phyloP scores from a whole-genome alignment of 2,888 invertebrate genomes.

The Cephus pygmeus region DNA sequence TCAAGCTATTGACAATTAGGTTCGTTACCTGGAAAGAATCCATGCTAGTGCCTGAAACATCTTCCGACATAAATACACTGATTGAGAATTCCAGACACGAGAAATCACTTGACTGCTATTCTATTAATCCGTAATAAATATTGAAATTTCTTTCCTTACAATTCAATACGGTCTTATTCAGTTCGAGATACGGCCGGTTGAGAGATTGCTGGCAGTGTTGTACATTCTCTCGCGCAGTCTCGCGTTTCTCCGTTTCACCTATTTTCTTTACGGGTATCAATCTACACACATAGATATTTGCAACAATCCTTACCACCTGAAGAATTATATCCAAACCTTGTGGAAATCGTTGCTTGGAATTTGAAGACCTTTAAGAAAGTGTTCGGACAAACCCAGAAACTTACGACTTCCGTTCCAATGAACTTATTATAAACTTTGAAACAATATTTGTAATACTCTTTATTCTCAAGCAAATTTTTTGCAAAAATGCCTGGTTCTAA shows the following conservation, averaged over 20 bases:
- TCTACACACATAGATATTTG: not conserved
- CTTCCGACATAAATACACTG: slow-evolving; percentile 32
- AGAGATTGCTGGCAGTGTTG: not conserved
- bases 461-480: not conserved
- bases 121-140: not conserved
- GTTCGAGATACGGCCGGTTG: not conserved
- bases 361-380: not conserved
- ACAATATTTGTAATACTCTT: not conserved
- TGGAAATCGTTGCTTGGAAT: not conserved
- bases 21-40: slow-evolving; percentile 36
- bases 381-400: not conserved
- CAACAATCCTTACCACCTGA: not conserved
- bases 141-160: not conserved
- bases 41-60: slow-evolving; percentile 31
- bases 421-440: not conserved
- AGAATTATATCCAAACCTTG: not conserved
- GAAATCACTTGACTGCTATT: not conserved
- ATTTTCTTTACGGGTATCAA: not conserved
- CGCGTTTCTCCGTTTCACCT: not conserved
- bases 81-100: not conserved
- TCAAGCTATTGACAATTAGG: not conserved
- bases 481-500: not conserved
- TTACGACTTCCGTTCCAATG: not conserved
- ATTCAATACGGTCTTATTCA: not conserved
- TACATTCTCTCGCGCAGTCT: not conserved